Evolutionary conservation across 1,140 invertebrate genomes (phyloP), one percentile per base, ranked within the genome.

Genomic region (Drosophila sp.): DNA sequence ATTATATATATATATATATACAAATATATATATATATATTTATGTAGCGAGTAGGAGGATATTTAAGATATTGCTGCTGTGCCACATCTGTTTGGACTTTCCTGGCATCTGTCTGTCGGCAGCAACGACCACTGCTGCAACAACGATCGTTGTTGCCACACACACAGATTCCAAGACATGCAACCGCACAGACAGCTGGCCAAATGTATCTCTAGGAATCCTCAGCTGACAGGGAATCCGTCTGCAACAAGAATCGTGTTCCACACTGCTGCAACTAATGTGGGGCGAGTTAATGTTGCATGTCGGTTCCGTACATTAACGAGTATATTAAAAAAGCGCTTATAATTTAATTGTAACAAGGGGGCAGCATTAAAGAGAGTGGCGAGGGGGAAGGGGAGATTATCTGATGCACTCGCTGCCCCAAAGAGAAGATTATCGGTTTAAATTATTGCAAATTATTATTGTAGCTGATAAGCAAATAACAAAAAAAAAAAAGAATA

Each of bases 241-340:
- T 7, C 14, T 18, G 25, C 14, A 40, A 7, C 18, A 56, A 5
- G n/a, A 38, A 38, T 41, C 21, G 4, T 7, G 18, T 36, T 18
- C 9, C 41, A 11, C 27, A n/a, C 61, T 70, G 66, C 66, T 70
- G 66, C 66, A 70, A 62, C 41, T 14, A 16, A 54, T 29, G 66
- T 58, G 38, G 18, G 13, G 13, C 25, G 14, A 7, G 8, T 16
- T 34, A 16, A 0, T 51, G 45, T 21, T 51, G 45, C 34, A 21
- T 36, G 9, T 9, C 38, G 41, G 46, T 82, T 72, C 67, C 7
- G 13, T 51, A 72, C 78, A 21, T 62, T 82, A 81, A 84, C 64
- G 78, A 81, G 80, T 82, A 87, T 72, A 87, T 90, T 90, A 72
- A 83, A 90, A 90, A 83, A 73, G 87, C 87, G 87, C 87, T 90